Base-by-base conservation (phyloP, 23 tunicate species). In the Oikopleura albicans region DNA sequence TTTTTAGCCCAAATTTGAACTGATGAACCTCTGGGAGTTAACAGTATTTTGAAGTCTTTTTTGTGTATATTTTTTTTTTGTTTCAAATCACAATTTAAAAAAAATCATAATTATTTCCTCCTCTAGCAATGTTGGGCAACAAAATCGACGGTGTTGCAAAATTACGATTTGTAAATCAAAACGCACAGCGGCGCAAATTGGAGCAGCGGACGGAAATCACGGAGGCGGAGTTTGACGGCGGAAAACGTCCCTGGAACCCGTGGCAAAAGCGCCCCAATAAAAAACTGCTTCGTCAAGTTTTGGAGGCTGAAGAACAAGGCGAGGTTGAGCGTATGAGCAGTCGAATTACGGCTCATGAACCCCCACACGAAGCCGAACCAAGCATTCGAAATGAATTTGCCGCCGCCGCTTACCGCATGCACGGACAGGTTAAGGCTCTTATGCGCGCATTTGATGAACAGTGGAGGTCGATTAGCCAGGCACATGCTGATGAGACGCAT, bases 231-330 rank as follows among this genome's bases (percentile, higher is more conserved):
- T 71, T 2, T 16, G 79, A 71, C 36, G 34, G 4, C 37, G 79
- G 79, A 71, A 71, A 71, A 71, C 33, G 79, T 22, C 79, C 79
- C 37, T 71, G 79, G 79, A 71, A 71, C 31, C 79, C 79, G 2
- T 71, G 28, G 4, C 79, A 71, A 31, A 71, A 16, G 4, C 28
- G 79, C 2, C 79, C 79, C 37, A 29, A 71, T 37, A 71, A 71
- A 37, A 71, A 31, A 71, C 37, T 16, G 22, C 22, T 8, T 49
- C 28, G 79, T 16, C 33, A 71, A 71, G 33, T 4, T 37, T 37
- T 71, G 37, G 79, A 16, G 37, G 35, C 28, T 71, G 79, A 2
- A 37, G 31, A 34, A 27, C 27, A 49, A 49, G 63, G 63, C 12
- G 63, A 8, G 22, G n/a, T n/a, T n/a, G n/a, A n/a, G n/a, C n/a